Base-by-base conservation (phyloP, 2,888 invertebrate species). In the Dynastes tityus region DNA sequence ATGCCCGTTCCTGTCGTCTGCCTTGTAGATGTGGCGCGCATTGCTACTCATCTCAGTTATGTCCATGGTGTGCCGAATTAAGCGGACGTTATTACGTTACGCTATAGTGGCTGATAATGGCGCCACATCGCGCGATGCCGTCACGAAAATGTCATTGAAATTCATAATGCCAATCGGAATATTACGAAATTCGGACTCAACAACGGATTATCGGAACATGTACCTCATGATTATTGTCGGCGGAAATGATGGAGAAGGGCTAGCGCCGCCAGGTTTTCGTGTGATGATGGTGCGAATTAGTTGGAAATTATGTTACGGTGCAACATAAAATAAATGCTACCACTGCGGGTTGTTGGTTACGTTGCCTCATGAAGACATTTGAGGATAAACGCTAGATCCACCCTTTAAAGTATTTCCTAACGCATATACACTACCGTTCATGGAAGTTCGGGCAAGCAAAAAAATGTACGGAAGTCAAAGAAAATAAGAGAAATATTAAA, bases 141-240 rank as follows among this genome's bases (percentile, higher is more conserved):
- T 58, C 55, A 16, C 22, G 68, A 29, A 51, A 51, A 51, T 51
- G 27, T 68, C 68, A 49, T 68, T 51, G 68, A 27, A 51, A 68
- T 68, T 68, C 68, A 68, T 68, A 68, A 68, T 51, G 27, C 68
- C 53, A 68, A 68, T 68, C 51, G 68, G 68, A 68, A 68, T 68
- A 68, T 51, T 51, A 51, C 27, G 29, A 68, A 49, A 49, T 68
- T 68, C 27, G 49, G 51, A 51, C 49, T 51, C 51, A 49, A 29
- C 27, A 29, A 51, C 27, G 68, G 51, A 68, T 68, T 68, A 68
- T 68, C 51, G 51, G 51, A 68, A n/a, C 13, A 68, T 68, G 51
- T 68, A 27, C n/a, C 27, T 68, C 53, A 6, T 68, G 68, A 51
- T 51, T 51, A 68, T 68, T 51, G 68, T 29, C 51, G 51, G 29